These are phyloP conservation scores for Neoitamus cyanurus DNA, from an alignment of 2,888 invertebrate species.

Conservation along the genomic window DNA sequence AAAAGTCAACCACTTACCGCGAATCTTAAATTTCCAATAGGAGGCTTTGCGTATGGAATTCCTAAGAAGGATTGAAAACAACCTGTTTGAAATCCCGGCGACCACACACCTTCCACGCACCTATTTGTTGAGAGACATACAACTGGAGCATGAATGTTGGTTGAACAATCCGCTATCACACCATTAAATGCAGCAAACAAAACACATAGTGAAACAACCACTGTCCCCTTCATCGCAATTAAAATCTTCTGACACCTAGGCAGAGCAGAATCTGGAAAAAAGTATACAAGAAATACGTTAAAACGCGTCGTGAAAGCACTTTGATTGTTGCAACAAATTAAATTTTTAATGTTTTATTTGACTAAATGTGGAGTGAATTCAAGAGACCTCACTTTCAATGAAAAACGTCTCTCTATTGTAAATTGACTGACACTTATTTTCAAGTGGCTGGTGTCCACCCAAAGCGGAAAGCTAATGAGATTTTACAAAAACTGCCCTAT, in stretches of 20 bases:
- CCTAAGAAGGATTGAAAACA: constrained; percentile 63
- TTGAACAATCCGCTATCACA: neutral
- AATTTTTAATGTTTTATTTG: neutral
- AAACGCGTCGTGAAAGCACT: neutral
- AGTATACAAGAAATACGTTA: neutral
- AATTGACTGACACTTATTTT: neutral
- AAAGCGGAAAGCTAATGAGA: neutral
- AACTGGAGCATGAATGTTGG: constrained; percentile 48
- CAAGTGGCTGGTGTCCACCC: neutral
- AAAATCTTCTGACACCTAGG: neutral
- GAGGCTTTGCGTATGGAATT: constrained; percentile 63
- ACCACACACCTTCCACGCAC: constrained; percentile 58
- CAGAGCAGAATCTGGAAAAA: neutral
- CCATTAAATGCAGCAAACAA: neutral
- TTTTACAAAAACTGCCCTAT: neutral
- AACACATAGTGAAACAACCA: neutral
- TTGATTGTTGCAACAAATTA: neutral
- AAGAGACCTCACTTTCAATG: neutral
- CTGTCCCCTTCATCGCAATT: neutral
- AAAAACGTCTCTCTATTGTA: neutral
- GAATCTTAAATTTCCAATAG: constrained; percentile 60
- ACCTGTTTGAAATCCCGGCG: constrained; percentile 57
- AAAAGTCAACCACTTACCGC: constrained; percentile 57
- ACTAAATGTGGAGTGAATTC: too few species aligned
- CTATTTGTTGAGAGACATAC: constrained; percentile 58